These are phyloP conservation scores for Harpalus rubripes DNA, from an alignment of 2,888 invertebrate genomes.

Conservation along the genomic window DNA sequence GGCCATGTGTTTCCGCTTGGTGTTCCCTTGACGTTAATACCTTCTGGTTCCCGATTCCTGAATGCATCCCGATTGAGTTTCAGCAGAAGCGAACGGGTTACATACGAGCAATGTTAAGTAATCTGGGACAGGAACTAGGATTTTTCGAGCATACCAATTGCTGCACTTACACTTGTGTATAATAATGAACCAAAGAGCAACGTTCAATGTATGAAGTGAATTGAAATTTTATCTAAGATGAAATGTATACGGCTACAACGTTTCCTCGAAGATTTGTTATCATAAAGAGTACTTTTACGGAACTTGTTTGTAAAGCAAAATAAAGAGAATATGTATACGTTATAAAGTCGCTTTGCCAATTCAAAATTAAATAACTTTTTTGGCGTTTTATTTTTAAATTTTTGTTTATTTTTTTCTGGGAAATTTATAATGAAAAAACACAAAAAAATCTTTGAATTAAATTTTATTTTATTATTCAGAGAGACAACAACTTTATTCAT, in stretches of 20 bases:
- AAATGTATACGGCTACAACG: not conserved
- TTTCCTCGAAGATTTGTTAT: not conserved
- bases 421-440: too few relatives aligned
- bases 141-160: conserved; percentile 14
- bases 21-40: conserved; percentile 27
- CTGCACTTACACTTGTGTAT: conserved; percentile 11
- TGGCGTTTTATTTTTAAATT: too few relatives aligned
- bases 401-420: too few relatives aligned
- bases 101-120: conserved; percentile 14
- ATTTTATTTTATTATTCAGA: too few relatives aligned
- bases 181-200: conserved; percentile 15
- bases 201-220: not conserved
- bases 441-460: too few relatives aligned
- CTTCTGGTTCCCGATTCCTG: conserved; percentile 9
- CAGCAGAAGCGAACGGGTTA: not conserved
- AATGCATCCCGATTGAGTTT: conserved; percentile 8
- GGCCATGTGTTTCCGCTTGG: conserved; percentile 37
- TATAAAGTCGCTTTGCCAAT: too few relatives aligned
- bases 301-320: not conserved
- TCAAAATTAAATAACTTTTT: too few relatives aligned
- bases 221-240: not conserved
- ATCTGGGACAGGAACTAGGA: conserved; percentile 4
- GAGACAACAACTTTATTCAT: too few relatives aligned
- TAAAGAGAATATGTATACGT: not conserved
- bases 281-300: not conserved